Evolutionary conservation across 2,888 invertebrate species (phyloP), one percentile per base, ranked within the genome.

Genomic region (Drosophila quasianomalipes): DNA sequence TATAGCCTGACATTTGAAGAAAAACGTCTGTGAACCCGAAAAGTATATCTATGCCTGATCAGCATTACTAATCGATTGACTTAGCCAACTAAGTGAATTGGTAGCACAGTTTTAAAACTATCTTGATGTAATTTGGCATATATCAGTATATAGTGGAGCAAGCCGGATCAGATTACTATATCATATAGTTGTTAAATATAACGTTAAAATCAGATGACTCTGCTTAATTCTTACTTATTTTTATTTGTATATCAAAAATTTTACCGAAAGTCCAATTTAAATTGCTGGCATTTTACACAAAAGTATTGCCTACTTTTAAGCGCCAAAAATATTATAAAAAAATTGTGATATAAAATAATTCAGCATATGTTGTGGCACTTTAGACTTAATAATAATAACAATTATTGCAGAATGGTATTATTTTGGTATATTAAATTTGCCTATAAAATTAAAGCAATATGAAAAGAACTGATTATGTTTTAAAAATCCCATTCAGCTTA

Each of bases 251-350:
- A 5, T 35, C 16, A 35, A 16, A 35, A 35, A 2, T 35, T 16
- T 16, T 16, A 0, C 6, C 6, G 16, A 37, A 37, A 37, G 16
- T 6, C 37, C 1, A n/a, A 41, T n/a, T 41, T n/a, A n/a, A n/a
- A 3, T 41, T 41, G 41, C n/a, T 41, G 5, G 1, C n/a, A 44
- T 12, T 22, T 22, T 1, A 0, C 2, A 3, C 26, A 19, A 35
- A 31, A 49, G 0, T 3, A 1, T 61, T 64, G 64, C 47, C n/a
- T 70, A 65, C 35, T 70, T 53, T 74, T 12, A 14, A 26, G 70
- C 41, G 19, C 12, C 0, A 0, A 0, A 16, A 28, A 22, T 47
- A 47, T 22, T 26, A 16, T 7, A 35, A 7, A 9, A 7, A 19
- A 6, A 26, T 6, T 26, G 37, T 35, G 0, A 16, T 31, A 33